A percentile compares a stretch with the other conserved stretches of the same genome.
phyloP scores from a whole-genome alignment of 2,113 vertebrate genomes.

The Otocyon megalotis region DNA sequence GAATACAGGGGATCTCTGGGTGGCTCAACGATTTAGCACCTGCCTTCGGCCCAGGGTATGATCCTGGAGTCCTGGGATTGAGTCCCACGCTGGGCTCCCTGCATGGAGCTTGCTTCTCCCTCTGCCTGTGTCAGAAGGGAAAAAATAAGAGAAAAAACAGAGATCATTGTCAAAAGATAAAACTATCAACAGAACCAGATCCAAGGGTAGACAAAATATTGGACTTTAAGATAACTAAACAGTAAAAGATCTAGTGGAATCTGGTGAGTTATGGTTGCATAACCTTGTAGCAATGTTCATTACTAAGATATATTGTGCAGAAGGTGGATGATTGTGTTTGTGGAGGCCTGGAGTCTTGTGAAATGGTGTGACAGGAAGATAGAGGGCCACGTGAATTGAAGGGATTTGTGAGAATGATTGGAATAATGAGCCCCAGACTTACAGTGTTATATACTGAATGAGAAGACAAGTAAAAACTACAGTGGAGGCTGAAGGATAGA shows the following conservation, averaged over 20 bases:
- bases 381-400: neutral
- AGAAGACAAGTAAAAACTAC: neutral
- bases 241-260: neutral
- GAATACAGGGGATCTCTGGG: neutral
- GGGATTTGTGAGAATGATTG: neutral
- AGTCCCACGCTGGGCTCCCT: too few species aligned
- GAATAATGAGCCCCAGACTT: neutral
- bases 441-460: neutral
- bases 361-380: neutral
- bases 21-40: too few species aligned
- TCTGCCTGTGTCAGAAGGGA: neutral
- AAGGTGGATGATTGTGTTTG: neutral
- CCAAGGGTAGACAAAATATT: neutral
- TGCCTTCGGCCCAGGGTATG: too few species aligned
- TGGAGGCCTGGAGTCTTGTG: neutral
- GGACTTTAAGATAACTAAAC: neutral
- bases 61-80: too few species aligned
- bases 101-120: too few species aligned
- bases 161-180: neutral
- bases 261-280: neutral
- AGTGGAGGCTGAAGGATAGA: neutral
- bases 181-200: neutral
- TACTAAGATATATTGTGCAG: neutral
- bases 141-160: neutral
- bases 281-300: neutral